Evolutionary conservation across 2,113 vertebrate species (phyloP).

Genomic region (Campylomormyrus numenius): DNA sequence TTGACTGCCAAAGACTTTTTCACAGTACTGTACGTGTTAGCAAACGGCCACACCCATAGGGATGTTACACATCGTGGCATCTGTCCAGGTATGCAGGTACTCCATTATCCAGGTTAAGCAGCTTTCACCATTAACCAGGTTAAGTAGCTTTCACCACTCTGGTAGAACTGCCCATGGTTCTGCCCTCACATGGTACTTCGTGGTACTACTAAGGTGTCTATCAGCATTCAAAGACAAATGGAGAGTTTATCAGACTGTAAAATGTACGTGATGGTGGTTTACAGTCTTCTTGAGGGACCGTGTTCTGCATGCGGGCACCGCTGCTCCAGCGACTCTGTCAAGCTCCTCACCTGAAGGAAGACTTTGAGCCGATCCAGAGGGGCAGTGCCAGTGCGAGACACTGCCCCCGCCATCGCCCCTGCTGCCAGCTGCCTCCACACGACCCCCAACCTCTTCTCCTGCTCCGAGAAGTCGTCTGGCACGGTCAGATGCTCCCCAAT

Average conservation of each 20-base stretch:
- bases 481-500: slow-evolving; percentile 85
- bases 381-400: slow-evolving; percentile 86
- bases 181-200: neutral
- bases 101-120: neutral
- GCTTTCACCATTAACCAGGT: too few relatives aligned
- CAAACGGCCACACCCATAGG: neutral
- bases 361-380: slow-evolving; percentile 87
- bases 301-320: neutral
- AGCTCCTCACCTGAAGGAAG: slow-evolving; percentile 75
- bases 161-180: neutral
- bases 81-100: neutral
- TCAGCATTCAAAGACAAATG: neutral
- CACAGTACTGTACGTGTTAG: neutral
- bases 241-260: neutral
- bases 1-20: neutral
- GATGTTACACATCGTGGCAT: neutral
- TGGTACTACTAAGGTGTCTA: neutral
- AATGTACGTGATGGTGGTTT: neutral
- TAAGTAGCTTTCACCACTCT: neutral
- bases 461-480: slow-evolving; percentile 85
- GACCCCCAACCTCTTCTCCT: slow-evolving; percentile 72
- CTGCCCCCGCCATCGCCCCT: slow-evolving; percentile 78
- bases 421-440: slow-evolving; percentile 86
- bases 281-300: neutral
- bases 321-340: neutral